Evolutionary conservation across 2,797 vertebrate species (phyloP), one percentile per base, ranked within the genome.

Genomic region (Vipera ursinii): DNA sequence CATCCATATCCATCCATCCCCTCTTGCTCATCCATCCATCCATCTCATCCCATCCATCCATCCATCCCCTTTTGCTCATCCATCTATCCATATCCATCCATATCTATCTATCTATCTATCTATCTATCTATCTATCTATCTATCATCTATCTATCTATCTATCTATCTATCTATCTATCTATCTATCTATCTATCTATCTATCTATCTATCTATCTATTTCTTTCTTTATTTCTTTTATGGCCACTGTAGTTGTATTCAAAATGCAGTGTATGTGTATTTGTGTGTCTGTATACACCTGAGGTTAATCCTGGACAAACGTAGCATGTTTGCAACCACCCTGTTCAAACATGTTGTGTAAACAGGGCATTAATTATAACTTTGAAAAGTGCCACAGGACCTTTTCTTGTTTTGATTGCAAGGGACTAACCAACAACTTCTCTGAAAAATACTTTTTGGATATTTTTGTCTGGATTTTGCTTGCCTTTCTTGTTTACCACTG

Each of bases 121-220:
- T n/a, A n/a, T 0, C 63, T 6, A 65, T 0, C 3, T 2, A n/a
- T 5, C n/a, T 2, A 38, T 38, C 38, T 2, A 38, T 38, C 38
- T 38, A 38, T 38, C 38, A n/a, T n/a, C n/a, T 38, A 10, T 26
- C 60, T 61, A 26, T 3, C 61, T n/a, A n/a, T 0, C 63, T 6
- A 65, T 0, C 3, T 2, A n/a, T 5, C n/a, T n/a, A n/a, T n/a
- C n/a, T n/a, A 38, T 38, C 38, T 38, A 38, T 38, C 38, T 2
- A 38, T 38, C 38, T 2, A 38, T 38, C 38, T 2, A 38, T 38
- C 38, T 2, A 38, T 38, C 38, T 38, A 38, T 38, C 38, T 38
- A 10, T 26, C 60, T 61, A 26, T 3, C 61, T n/a, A n/a, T 0
- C 63, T 6, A 65, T 0, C 3, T 2, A n/a, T 5, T n/a, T n/a